These are phyloP conservation scores for Entomyzon cyanotis DNA, from an alignment of 2,113 vertebrate genomes.

Conservation along the genomic window DNA sequence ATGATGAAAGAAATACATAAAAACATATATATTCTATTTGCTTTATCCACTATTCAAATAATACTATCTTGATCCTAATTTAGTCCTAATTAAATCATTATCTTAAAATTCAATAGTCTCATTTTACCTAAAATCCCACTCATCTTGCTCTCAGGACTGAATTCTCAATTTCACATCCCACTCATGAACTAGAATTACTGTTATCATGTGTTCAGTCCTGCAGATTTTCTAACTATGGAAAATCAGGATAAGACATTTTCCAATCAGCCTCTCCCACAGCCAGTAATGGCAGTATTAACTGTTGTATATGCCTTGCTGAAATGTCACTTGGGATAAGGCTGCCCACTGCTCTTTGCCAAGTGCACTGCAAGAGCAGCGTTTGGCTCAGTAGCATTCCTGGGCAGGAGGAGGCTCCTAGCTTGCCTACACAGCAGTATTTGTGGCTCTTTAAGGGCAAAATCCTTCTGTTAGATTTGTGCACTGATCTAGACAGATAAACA, in stretches of 20 bases:
- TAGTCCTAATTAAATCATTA: background rate
- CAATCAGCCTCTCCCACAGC: background rate
- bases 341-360: background rate
- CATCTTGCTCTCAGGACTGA: background rate
- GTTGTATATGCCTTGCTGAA: background rate
- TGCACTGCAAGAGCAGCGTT: fast-evolving
- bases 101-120: background rate
- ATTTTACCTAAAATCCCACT: background rate
- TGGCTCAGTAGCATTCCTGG: background rate
- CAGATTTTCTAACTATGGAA: background rate
- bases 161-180: background rate
- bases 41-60: background rate
- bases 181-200: background rate
- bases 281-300: background rate
- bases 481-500: constrained; percentile 43
- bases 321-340: background rate
- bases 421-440: background rate
- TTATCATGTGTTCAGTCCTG: background rate
- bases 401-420: background rate
- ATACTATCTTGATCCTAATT: background rate
- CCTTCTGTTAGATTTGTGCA: constrained; percentile 6
- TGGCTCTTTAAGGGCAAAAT: constrained; percentile 20
- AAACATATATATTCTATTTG: background rate
- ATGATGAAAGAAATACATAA: background rate
- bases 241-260: background rate